Evolutionary conservation across 2,888 invertebrate species (phyloP).

Genomic region (Oligia latruncula): DNA sequence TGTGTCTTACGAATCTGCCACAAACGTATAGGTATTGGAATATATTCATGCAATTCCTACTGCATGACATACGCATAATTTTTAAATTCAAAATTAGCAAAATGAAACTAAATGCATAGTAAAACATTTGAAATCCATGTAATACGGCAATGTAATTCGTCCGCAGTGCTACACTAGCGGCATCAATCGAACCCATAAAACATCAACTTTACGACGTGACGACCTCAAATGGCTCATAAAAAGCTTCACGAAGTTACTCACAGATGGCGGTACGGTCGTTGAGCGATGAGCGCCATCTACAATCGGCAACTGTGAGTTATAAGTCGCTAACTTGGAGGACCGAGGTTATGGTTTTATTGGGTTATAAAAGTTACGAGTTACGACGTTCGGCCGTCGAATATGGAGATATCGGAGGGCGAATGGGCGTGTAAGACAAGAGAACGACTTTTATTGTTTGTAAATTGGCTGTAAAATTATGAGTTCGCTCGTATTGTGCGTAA

Average conservation of each 20-base stretch:
- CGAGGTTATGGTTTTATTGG: slow-evolving; percentile 87
- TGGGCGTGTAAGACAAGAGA: slow-evolving; percentile 88
- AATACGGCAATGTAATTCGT: slow-evolving; percentile 50
- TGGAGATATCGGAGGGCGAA: slow-evolving; percentile 89
- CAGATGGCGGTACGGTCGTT: slow-evolving; percentile 84
- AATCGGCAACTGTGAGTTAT: slow-evolving; percentile 73
- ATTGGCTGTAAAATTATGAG: slow-evolving; percentile 91
- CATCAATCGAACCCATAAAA: slow-evolving; percentile 86
- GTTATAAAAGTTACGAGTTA: slow-evolving; percentile 89
- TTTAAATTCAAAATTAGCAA: not conserved
- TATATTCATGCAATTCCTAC: too few species aligned
- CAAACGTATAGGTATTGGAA: not conserved
- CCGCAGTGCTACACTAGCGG: slow-evolving; percentile 85
- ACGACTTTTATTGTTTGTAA: slow-evolving; percentile 91
- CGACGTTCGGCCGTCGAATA: slow-evolving; percentile 84
- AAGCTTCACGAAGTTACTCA: slow-evolving; percentile 81
- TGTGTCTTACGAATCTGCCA: not conserved
- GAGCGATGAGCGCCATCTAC: slow-evolving; percentile 84
- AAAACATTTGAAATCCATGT: slow-evolving; percentile 21
- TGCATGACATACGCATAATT: not conserved
- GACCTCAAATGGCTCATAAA: slow-evolving; percentile 86
- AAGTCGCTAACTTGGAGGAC: slow-evolving; percentile 71
- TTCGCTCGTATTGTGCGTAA: slow-evolving; percentile 88
- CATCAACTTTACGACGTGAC: slow-evolving; percentile 86
- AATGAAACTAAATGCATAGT: slow-evolving; percentile 21